Evolutionary conservation across 1,140 invertebrate species (phyloP).

Genomic region (Drosophila tsacasi): DNA sequence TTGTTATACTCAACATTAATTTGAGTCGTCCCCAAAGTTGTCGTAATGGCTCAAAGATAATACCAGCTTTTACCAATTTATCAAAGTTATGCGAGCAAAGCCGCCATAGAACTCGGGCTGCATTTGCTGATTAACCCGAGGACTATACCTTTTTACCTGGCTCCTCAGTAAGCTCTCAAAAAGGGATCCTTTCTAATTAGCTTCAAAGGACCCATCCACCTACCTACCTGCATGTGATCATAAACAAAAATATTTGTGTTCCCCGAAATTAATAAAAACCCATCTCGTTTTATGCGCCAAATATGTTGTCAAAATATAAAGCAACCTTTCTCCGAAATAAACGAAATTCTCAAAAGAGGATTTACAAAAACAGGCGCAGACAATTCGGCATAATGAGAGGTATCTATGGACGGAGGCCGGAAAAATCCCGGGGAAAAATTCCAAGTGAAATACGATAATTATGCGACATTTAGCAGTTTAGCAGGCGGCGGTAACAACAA

Average conservation of each 20-base stretch:
- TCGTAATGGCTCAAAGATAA: slow-evolving; percentile 37
- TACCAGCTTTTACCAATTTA: slow-evolving; percentile 1
- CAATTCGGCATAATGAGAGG: slow-evolving; percentile 74
- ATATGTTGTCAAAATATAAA: slow-evolving; percentile 51
- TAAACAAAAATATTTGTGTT: slow-evolving; percentile 36
- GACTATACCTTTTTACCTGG: slow-evolving; percentile 11
- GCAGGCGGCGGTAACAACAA: slow-evolving; percentile 55
- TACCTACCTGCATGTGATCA: slow-evolving; percentile 10
- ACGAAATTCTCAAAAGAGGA: slow-evolving; percentile 29
- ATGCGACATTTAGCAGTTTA: slow-evolving; percentile 82
- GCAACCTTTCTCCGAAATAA: neutral
- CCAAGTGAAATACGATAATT: slow-evolving; percentile 79
- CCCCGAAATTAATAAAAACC: slow-evolving; percentile 71
- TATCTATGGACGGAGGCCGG: slow-evolving; percentile 24
- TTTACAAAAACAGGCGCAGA: slow-evolving; percentile 43
- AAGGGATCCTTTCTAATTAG: slow-evolving; percentile 55
- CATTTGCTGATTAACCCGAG: slow-evolving; percentile 11
- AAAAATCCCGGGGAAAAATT: slow-evolving; percentile 29
- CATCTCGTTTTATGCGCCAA: slow-evolving; percentile 71
- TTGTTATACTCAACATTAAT: slow-evolving; percentile 75
- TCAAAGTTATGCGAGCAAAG: slow-evolving; percentile 9
- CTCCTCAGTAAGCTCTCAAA: slow-evolving; percentile 4
- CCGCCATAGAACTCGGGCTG: neutral
- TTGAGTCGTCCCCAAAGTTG: slow-evolving; percentile 37
- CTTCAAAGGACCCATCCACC: slow-evolving; percentile 27